These are phyloP conservation scores for Oreochromis mossambicus DNA, from an alignment of 2,797 vertebrate genomes.

Conservation along the genomic window DNA sequence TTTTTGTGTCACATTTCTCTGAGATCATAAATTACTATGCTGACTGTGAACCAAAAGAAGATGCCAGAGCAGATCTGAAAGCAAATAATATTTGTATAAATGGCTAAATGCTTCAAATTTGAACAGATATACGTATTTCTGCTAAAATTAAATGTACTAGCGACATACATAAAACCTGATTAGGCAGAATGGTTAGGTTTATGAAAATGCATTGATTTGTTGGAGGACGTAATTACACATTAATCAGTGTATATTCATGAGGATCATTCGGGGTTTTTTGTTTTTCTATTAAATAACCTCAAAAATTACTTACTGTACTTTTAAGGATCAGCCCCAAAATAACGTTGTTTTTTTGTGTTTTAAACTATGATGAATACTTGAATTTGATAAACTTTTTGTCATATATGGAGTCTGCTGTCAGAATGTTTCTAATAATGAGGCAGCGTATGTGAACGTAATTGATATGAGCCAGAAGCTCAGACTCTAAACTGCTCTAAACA, in stretches of 20 bases:
- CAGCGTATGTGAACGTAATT: too few relatives aligned
- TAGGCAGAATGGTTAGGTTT: background rate
- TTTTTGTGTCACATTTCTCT: background rate
- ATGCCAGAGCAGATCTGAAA: background rate
- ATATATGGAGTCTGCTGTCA: background rate
- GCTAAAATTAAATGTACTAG: background rate
- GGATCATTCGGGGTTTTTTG: rapidly evolving
- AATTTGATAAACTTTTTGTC: background rate
- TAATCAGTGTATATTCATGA: rapidly evolving
- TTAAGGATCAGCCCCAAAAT: too few relatives aligned
- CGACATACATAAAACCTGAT: background rate
- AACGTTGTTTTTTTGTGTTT: background rate
- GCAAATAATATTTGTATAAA: background rate
- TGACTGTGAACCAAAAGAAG: background rate
- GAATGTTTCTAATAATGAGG: background rate
- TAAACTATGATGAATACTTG: background rate
- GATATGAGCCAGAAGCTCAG: background rate
- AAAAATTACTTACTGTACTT: background rate
- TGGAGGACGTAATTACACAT: background rate
- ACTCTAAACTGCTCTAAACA: background rate
- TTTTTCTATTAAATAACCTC: background rate
- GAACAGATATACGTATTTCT: background rate
- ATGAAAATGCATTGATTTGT: background rate
- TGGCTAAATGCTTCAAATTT: background rate
- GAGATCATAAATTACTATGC: rapidly evolving